Evolutionary conservation across 2,888 invertebrate genomes (phyloP).

Genomic region (Amiota minor): DNA sequence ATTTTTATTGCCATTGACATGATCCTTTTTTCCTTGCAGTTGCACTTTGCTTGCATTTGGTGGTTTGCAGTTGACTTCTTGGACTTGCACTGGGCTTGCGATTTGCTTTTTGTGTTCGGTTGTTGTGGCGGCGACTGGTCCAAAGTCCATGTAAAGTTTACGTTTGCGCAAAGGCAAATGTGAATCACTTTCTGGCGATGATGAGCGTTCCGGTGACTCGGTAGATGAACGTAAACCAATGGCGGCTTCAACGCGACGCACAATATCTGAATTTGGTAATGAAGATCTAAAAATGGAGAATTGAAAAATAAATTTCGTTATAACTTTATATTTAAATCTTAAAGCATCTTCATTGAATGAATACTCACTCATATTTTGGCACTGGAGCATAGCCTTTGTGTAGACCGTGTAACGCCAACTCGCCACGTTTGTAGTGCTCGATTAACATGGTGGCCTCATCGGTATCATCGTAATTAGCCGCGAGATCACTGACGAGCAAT

Average conservation of each 20-base stretch:
- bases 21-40: neutral
- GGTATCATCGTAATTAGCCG: slow-evolving; percentile 60
- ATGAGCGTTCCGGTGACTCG: slow-evolving; percentile 74
- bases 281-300: slow-evolving; percentile 57
- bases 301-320: neutral
- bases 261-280: slow-evolving; percentile 72
- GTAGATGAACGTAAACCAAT: slow-evolving; percentile 74
- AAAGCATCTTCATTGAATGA: neutral
- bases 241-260: slow-evolving; percentile 79
- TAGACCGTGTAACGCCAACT: slow-evolving; percentile 63
- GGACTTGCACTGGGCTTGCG: neutral
- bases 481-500: slow-evolving; percentile 58
- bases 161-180: slow-evolving; percentile 86
- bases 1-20: neutral
- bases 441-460: slow-evolving; percentile 65
- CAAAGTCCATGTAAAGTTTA: slow-evolving; percentile 82
- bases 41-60: neutral
- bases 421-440: slow-evolving; percentile 67
- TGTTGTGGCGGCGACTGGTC: slow-evolving; percentile 69
- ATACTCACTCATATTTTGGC: slow-evolving; percentile 71
- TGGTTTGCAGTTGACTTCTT: neutral
- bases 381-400: slow-evolving; percentile 71
- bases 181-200: slow-evolving; percentile 76
- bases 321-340: neutral
- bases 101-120: neutral